These are phyloP conservation scores for Bombus turneri DNA, from an alignment of 1,140 invertebrate species.

Conservation along the genomic window DNA sequence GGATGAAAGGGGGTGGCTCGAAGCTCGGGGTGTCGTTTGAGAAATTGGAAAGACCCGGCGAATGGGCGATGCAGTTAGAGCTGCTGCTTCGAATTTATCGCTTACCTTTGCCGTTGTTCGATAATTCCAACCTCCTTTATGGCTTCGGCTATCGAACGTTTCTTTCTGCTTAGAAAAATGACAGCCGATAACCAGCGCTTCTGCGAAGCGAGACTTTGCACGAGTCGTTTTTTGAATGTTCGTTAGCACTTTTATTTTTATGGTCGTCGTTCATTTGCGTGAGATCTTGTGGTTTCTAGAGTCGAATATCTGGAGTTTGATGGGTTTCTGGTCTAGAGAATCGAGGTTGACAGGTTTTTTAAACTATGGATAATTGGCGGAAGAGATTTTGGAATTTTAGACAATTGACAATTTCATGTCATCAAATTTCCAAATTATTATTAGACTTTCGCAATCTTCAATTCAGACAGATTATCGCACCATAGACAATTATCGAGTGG, in stretches of 20 bases:
- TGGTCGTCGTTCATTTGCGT: background rate
- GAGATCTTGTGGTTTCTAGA: too few species aligned
- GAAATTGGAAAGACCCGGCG: slow-evolving; percentile 39
- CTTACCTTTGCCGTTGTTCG: slow-evolving; percentile 28
- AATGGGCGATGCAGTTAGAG: slow-evolving; percentile 39
- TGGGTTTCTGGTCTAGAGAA: too few species aligned
- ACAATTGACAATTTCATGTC: too few species aligned
- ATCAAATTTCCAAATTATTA: too few species aligned
- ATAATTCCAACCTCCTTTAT: slow-evolving; percentile 32
- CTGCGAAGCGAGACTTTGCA: background rate
- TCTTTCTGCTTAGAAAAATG: background rate
- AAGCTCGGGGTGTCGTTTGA: slow-evolving; percentile 32
- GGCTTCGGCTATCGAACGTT: background rate
- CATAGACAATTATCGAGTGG: too few species aligned
- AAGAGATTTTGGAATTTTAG: too few species aligned
- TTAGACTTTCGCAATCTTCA: too few species aligned
- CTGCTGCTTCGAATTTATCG: slow-evolving; percentile 39
- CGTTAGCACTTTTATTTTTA: background rate
- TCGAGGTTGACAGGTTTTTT: too few species aligned
- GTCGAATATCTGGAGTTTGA: accelerated
- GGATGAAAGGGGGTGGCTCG: background rate
- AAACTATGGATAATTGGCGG: too few species aligned
- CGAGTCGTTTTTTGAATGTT: background rate
- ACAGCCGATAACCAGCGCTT: background rate
- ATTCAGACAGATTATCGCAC: too few species aligned